Evolutionary conservation across 2,797 vertebrate genomes (phyloP).

Genomic region (Masticophis lateralis): DNA sequence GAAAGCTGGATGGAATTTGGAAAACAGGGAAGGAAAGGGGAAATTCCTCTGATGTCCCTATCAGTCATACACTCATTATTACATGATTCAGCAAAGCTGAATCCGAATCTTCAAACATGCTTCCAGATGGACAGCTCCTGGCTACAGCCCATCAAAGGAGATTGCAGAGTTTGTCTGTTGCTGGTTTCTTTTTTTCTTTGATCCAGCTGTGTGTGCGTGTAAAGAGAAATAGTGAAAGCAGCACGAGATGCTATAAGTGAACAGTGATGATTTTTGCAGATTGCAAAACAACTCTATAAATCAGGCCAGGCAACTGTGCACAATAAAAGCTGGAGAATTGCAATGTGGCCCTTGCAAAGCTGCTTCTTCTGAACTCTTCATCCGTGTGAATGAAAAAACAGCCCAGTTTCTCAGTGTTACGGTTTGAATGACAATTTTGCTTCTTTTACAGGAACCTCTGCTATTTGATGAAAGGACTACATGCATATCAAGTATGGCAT

Average conservation of each 20-base stretch:
- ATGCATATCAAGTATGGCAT: not conserved
- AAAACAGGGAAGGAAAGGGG: not conserved
- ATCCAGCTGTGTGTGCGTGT: not conserved
- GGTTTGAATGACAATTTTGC: not conserved
- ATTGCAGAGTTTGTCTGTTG: not conserved
- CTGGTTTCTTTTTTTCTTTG: not conserved
- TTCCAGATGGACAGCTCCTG: not conserved
- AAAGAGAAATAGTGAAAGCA: not conserved
- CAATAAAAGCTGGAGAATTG: not conserved
- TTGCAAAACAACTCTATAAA: not conserved
- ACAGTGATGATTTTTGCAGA: not conserved
- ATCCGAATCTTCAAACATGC: not conserved
- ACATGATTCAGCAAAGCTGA: not conserved
- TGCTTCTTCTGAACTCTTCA: not conserved
- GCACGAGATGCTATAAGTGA: not conserved
- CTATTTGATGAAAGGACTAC: not conserved
- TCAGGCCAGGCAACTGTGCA: not conserved
- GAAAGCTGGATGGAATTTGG: not conserved
- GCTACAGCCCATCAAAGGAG: not conserved
- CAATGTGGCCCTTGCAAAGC: not conserved
- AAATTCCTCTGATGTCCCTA: not conserved
- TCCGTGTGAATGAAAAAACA: not conserved
- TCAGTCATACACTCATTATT: not conserved
- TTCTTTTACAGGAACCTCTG: not conserved
- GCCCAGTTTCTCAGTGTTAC: not conserved